Percentiles rank a stretch among this genome's conserved stretches.
These are phyloP conservation scores for Trididemnum nubilum DNA, from an alignment of 23 tunicate genomes.

Conservation along the genomic window DNA sequence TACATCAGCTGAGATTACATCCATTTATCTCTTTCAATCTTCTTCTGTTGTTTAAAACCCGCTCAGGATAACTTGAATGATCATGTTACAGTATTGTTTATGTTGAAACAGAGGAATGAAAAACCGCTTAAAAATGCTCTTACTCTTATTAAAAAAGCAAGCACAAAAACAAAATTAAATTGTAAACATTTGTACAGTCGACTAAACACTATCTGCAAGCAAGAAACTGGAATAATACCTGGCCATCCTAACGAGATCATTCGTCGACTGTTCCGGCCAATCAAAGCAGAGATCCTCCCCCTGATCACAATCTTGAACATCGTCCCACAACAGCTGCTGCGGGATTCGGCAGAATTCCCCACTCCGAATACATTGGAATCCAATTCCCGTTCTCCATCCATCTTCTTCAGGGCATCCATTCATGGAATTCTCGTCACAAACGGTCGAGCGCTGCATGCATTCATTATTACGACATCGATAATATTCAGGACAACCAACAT, in stretches of 20 bases:
- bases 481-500: slow-evolving; percentile 22
- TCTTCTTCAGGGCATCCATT: slow-evolving; percentile 28
- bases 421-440: slow-evolving; percentile 8
- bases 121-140: too few species aligned
- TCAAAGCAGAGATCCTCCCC: slow-evolving; percentile 50
- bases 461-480: neutral
- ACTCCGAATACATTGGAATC: slow-evolving; percentile 58
- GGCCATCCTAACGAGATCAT: neutral
- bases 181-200: too few species aligned
- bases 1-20: too few species aligned
- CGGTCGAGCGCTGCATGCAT: neutral
- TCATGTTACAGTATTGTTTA: too few species aligned
- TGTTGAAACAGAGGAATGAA: too few species aligned
- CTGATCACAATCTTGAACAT: slow-evolving; percentile 55
- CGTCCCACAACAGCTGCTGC: slow-evolving; percentile 52
- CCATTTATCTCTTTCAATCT: too few species aligned
- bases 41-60: too few species aligned
- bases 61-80: too few species aligned
- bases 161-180: too few species aligned
- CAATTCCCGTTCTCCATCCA: slow-evolving; percentile 24
- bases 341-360: slow-evolving; percentile 51
- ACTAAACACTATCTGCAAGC: too few species aligned
- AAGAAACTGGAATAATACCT: too few species aligned
- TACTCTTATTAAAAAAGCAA: too few species aligned
- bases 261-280: neutral